Base-by-base conservation (phyloP, 2,113 vertebrate species). In the Sigmodon hispidus region DNA sequence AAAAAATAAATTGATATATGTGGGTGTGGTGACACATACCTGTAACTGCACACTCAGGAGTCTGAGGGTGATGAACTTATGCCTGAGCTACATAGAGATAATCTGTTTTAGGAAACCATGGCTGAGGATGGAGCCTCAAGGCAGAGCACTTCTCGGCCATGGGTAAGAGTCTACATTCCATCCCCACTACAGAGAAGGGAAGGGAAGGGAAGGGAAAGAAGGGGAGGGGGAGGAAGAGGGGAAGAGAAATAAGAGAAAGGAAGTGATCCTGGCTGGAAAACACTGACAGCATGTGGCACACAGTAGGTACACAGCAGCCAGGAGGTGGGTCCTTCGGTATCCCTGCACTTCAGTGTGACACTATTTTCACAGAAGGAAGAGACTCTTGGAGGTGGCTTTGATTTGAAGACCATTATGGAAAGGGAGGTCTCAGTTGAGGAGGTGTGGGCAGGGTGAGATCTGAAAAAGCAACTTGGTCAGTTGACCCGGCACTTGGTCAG, bases 401-500 rank as follows among this genome's bases (percentile, higher is more conserved):
- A 91, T n/a, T 87, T 67, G 57, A 70, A 7, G 0, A 22, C 45
- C 59, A 17, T 1, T 21, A 1, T 22, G 73, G 57, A 40, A 52
- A 48, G 59, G 40, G 24, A 6, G 11, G 63, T 16, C 43, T 77
- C 26, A 0, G 0, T 50, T 0, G 3, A 86, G 94, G 61, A 48
- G 36, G 1, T 4, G 4, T 0, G 0, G 31, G 24, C 48, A 72
- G 65, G 48, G 36, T 57, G 6, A 13, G 0, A 0, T 48, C 79
- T 0, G 4, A 0, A 34, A 59, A 16, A 26, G 36, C 40, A 43
- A 45, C 0, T n/a, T n/a, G n/a, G n/a, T n/a, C n/a, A n/a, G n/a
- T n/a, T n/a, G n/a, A 12, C 16, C 69, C 1, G 89, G 52, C 45
- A 26, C 24, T 65, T 0, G 80, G 81, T 80, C 92, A 48, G 70